These are phyloP conservation scores for Xanthia icteritia DNA, from an alignment of 2,888 invertebrate species.

Conservation along the genomic window DNA sequence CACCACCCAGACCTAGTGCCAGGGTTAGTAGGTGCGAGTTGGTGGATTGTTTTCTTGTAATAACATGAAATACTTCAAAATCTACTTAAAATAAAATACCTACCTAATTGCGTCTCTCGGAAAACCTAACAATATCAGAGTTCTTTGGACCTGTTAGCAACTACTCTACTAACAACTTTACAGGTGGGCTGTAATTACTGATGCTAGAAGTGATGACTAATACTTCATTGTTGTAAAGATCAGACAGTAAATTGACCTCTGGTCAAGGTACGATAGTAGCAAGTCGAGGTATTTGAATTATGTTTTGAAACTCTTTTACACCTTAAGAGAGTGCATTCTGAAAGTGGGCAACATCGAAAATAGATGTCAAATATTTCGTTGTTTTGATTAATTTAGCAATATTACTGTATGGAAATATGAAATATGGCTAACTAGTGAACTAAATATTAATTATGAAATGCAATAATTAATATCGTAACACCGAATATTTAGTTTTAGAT, in stretches of 20 bases:
- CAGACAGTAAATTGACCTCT: conserved; percentile 38
- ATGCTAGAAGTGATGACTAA: conserved; percentile 35
- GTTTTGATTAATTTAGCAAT: too few species aligned
- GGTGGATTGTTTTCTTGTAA: background rate
- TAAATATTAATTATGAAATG: too few species aligned
- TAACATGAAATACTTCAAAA: background rate
- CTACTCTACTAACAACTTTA: background rate
- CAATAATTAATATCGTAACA: too few species aligned
- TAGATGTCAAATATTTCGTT: too few species aligned
- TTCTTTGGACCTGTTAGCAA: background rate
- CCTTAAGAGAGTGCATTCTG: too few species aligned
- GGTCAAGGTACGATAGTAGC: conserved; percentile 11
- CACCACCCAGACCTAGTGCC: background rate
- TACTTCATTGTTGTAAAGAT: conserved; percentile 22
- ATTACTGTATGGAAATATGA: too few species aligned
- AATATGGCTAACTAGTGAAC: too few species aligned
- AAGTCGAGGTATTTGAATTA: background rate
- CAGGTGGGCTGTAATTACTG: conserved; percentile 22
- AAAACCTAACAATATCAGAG: background rate
- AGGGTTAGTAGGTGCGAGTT: background rate
- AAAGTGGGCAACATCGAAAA: too few species aligned
- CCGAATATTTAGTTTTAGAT: too few species aligned
- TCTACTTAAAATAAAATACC: too few species aligned
- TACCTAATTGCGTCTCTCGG: too few species aligned
- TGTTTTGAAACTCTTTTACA: background rate